These are phyloP conservation scores for Microcebus griseorufus DNA, from an alignment of 2,113 vertebrate genomes.

Conservation along the genomic window DNA sequence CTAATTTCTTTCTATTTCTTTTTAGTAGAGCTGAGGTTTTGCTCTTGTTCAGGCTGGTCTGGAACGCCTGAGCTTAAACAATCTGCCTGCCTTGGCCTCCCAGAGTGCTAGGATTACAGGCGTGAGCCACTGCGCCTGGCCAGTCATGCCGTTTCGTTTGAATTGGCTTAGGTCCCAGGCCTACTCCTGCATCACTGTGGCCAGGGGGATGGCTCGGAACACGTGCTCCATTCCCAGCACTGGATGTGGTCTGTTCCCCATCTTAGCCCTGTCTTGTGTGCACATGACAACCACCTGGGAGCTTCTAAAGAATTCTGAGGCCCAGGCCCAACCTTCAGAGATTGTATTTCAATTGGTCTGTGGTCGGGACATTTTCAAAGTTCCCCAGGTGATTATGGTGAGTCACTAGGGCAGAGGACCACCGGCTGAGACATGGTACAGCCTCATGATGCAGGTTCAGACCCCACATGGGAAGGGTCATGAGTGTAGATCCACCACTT, in stretches of 20 bases:
- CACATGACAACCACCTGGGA: neutral
- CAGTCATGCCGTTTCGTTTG: neutral
- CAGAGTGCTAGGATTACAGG: too few relatives aligned
- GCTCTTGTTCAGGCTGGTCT: too few relatives aligned
- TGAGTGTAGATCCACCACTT: neutral
- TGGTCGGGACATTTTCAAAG: neutral
- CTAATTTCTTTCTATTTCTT: too few relatives aligned
- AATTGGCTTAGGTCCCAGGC: neutral
- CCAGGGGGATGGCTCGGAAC: too few relatives aligned
- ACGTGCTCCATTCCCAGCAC: neutral
- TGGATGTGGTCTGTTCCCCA: neutral
- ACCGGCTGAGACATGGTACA: neutral
- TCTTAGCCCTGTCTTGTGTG: neutral
- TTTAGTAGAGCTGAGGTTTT: too few relatives aligned
- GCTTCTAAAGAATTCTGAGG: neutral
- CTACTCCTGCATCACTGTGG: neutral
- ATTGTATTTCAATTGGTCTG: neutral
- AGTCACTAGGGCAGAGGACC: neutral
- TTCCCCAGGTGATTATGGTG: neutral
- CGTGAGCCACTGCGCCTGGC: too few relatives aligned
- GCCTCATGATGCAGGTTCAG: neutral
- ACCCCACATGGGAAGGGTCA: neutral
- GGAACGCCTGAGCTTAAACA: too few relatives aligned
- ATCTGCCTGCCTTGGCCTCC: too few relatives aligned
- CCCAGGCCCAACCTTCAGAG: too few relatives aligned